Evolutionary conservation across 2,888 invertebrate genomes (phyloP).

Genomic region (Drosophila neutralis): DNA sequence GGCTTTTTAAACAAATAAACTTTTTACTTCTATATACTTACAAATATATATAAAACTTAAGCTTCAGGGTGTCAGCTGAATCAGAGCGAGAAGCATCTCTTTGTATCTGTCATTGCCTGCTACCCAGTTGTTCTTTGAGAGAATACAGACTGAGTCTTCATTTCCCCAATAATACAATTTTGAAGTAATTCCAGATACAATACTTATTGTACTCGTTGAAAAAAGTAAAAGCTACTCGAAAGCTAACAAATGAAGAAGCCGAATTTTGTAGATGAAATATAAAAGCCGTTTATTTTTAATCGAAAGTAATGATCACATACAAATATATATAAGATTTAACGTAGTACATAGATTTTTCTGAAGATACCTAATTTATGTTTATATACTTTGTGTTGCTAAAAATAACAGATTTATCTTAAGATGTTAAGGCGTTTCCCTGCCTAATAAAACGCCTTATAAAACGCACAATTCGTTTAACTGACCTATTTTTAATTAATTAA

Average conservation of each 20-base stretch:
- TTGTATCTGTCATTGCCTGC: conserved; percentile 1
- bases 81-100: not conserved
- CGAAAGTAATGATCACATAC: not conserved
- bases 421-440: not conserved
- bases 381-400: not conserved
- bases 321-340: not conserved
- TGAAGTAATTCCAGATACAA: conserved; percentile 2
- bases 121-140: conserved; percentile 42
- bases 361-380: not conserved
- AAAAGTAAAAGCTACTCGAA: not conserved
- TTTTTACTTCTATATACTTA: not conserved
- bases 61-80: conserved; percentile 12
- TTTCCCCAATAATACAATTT: conserved; percentile 32
- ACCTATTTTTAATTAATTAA: not conserved
- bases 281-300: not conserved
- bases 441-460: not conserved
- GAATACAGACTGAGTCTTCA: conserved; percentile 58
- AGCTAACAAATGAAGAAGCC: not conserved
- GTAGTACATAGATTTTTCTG: not conserved
- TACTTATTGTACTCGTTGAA: conserved; percentile 5
- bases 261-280: not conserved
- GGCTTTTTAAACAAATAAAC: conserved; percentile 8
- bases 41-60: conserved; percentile 7
- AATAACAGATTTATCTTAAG: not conserved
- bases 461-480: not conserved